Evolutionary conservation across 1,140 invertebrate genomes (phyloP).

Genomic region (Octopus bimaculoides): DNA sequence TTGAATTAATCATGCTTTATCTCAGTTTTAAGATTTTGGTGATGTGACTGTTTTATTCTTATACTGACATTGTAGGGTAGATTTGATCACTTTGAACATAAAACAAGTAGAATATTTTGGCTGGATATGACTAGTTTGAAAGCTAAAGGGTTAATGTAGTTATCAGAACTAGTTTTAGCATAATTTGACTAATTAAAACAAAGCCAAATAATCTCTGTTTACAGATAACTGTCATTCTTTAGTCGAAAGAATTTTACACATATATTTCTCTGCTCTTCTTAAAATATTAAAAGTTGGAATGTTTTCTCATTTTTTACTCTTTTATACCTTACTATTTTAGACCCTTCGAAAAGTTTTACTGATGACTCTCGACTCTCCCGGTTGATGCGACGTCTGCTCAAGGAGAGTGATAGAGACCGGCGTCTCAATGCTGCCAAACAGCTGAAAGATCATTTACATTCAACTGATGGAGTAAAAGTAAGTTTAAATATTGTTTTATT

Average conservation of each 20-base stretch:
- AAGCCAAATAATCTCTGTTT: neutral
- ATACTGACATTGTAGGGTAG: too few relatives aligned
- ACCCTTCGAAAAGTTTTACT: constrained; percentile 28
- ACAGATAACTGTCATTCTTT: neutral
- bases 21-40: too few relatives aligned
- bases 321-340: constrained; percentile 20
- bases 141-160: neutral
- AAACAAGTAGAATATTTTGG: too few relatives aligned
- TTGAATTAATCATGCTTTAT: too few relatives aligned
- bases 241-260: neutral
- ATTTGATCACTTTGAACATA: too few relatives aligned
- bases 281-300: neutral
- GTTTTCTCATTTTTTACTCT: neutral
- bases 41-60: too few relatives aligned
- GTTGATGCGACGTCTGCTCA: constrained; percentile 36
- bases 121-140: too few relatives aligned
- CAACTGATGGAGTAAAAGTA: constrained; percentile 46
- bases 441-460: constrained; percentile 39
- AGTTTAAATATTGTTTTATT: neutral
- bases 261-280: neutral
- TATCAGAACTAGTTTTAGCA: neutral
- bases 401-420: constrained; percentile 45
- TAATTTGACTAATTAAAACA: constrained; percentile 8
- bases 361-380: constrained; percentile 45
- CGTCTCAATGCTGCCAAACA: constrained; percentile 38